These are phyloP conservation scores for Acipenser oxyrinchus DNA, from an alignment of 2,797 vertebrate species.

Conservation along the genomic window DNA sequence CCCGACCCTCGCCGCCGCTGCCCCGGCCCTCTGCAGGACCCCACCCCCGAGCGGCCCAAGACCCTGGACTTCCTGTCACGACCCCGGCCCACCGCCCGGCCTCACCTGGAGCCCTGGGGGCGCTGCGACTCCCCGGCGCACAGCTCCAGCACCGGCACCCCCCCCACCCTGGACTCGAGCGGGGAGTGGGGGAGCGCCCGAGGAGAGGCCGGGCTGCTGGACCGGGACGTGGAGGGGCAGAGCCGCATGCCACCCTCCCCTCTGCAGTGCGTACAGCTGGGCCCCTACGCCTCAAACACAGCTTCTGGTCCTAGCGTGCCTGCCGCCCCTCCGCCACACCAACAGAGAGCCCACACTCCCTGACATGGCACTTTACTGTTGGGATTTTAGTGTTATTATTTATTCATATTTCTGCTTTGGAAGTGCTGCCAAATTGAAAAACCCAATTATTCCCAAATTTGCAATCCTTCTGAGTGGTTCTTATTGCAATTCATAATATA, in stretches of 20 bases:
- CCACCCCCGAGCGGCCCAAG: constrained; percentile 84
- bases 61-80: constrained; percentile 87
- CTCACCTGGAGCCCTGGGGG: constrained; percentile 72
- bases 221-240: constrained; percentile 84
- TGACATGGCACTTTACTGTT: constrained; percentile 68
- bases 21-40: constrained; percentile 52
- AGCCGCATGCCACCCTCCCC: constrained; percentile 76
- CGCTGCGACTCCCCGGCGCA: constrained; percentile 72
- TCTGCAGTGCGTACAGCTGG: constrained; percentile 79
- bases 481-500: too few relatives aligned
- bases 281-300: constrained; percentile 76
- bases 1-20: constrained; percentile 84
- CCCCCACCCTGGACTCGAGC: constrained; percentile 78
- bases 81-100: constrained; percentile 81
- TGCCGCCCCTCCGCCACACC: constrained; percentile 36
- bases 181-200: constrained; percentile 70
- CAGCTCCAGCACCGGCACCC: constrained; percentile 90
- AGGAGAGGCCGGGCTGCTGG: constrained; percentile 78
- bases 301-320: constrained; percentile 78
- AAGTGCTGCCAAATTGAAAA: not conserved
- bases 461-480: too few relatives aligned
- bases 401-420: not conserved
- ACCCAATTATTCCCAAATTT: too few relatives aligned
- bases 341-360: constrained; percentile 35
- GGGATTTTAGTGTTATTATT: not conserved